These are phyloP conservation scores for Upupa epops DNA, from an alignment of 2,113 vertebrate species.

Conservation along the genomic window DNA sequence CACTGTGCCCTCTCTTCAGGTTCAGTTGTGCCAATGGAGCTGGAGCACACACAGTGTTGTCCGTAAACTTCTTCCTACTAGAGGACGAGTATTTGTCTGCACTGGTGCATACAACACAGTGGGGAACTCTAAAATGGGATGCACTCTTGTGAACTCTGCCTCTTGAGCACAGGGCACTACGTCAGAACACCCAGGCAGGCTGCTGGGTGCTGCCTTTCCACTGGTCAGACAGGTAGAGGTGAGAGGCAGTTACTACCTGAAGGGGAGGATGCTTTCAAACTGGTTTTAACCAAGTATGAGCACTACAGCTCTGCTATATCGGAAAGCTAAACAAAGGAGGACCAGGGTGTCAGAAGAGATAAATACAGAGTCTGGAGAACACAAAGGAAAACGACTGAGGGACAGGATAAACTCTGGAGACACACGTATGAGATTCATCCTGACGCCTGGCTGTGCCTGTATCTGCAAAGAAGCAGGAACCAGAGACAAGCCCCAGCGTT, in stretches of 20 bases:
- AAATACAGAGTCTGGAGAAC: not conserved
- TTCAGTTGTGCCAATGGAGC: not conserved
- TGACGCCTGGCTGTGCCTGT: not conserved
- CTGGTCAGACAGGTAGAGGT: not conserved
- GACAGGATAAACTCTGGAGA: not conserved
- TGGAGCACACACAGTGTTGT: not conserved
- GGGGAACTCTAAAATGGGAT: not conserved
- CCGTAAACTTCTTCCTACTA: not conserved
- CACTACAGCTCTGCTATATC: rapidly evolving
- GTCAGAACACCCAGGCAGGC: not conserved
- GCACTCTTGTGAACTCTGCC: not conserved
- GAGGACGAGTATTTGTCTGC: not conserved
- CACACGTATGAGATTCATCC: no score
- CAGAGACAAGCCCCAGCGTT: not conserved
- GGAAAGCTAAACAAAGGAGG: not conserved
- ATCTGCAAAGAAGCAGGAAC: not conserved
- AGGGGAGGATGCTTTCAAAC: not conserved
- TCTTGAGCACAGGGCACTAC: not conserved
- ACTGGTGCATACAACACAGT: not conserved
- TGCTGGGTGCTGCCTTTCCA: not conserved
- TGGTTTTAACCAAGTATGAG: not conserved
- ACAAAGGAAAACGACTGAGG: not conserved
- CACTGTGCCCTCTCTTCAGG: not conserved
- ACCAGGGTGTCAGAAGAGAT: not conserved
- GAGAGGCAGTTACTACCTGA: not conserved